A percentile compares a stretch with the other conserved stretches of the same genome.
These are phyloP conservation scores for Synchiropus splendidus DNA, from an alignment of 2,113 vertebrate genomes.

Conservation along the genomic window DNA sequence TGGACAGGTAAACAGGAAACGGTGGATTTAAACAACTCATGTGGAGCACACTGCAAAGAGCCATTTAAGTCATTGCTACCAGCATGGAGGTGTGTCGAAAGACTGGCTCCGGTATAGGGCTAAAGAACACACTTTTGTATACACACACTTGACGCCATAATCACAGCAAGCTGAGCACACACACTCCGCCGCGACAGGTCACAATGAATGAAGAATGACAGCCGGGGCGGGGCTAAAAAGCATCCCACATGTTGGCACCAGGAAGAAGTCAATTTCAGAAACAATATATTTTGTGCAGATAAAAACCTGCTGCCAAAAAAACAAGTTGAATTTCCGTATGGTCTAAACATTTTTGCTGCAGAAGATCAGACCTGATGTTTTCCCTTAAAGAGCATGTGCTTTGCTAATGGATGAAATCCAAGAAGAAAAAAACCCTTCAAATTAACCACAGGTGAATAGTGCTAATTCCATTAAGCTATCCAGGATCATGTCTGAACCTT, in stretches of 20 bases:
- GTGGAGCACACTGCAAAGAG: slow-evolving; percentile 15
- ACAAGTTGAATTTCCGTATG: background rate
- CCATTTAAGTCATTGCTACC: slow-evolving; percentile 5
- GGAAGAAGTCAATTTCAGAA: too few relatives aligned
- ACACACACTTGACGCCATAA: slow-evolving; percentile 38
- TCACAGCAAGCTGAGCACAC: slow-evolving; percentile 41
- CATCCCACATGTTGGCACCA: background rate
- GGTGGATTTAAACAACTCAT: slow-evolving; percentile 43
- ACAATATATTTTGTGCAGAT: too few relatives aligned
- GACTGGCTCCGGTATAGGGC: slow-evolving; percentile 32
- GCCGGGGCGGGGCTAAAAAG: slow-evolving; percentile 8
- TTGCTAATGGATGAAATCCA: too few relatives aligned
- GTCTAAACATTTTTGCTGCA: slow-evolving; percentile 1
- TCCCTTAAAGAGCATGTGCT: too few relatives aligned
- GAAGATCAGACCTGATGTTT: background rate
- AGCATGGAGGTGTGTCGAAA: slow-evolving; percentile 31
- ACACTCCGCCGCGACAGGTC: slow-evolving; percentile 9
- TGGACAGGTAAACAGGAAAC: slow-evolving; percentile 62
- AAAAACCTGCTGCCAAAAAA: too few relatives aligned
- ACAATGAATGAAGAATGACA: slow-evolving; percentile 9
- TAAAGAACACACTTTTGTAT: slow-evolving; percentile 28
- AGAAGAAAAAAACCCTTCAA: too few relatives aligned
- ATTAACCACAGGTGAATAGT: too few relatives aligned
- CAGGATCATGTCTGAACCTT: slow-evolving; percentile 27
- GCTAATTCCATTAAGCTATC: background rate